Base-by-base conservation (phyloP, 1,140 invertebrate species). In the Megalopta genalis region DNA sequence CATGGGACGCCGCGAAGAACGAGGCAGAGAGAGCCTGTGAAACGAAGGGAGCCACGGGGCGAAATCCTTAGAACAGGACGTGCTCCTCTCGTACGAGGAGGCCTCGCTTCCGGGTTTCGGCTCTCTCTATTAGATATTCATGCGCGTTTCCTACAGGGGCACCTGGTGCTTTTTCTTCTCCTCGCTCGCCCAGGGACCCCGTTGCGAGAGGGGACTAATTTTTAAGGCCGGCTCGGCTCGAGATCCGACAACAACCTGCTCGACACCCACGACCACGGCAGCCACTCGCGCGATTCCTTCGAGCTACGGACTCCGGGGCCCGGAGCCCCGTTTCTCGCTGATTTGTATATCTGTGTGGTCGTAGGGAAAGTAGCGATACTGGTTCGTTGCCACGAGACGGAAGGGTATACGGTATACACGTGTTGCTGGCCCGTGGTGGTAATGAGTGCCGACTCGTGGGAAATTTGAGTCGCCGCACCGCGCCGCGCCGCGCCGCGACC, bases 31-130 rank as follows among this genome's bases (percentile, higher is more conserved):
- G 76, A 73, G 76, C 71, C 80, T 80, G 84, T 81, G 85, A 84
- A 88, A 80, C 82, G 54, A 82, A 80, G 82, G 87, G 84, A 80
- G 68, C 66, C 64, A 81, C 79, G 84, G 84, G 75, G 83, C 81
- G 77, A 87, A 82, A 88, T 90, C 88, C 88, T 90, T 86, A 84
- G 87, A 88, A 90, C 90, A 91, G 90, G 90, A 91, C 90, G 90
- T 86, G 81, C 77, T 85, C 83, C 81, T 81, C 84, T 85, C 83
- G 81, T 77, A 71, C 84, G 83, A 86, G 84, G 81, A 89, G 81
- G 78, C 78, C 85, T 80, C 77, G 83, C 88, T 92, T 92, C 91
- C 91, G 91, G 91, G 90, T 92, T 46, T 88, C 81, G 75, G 80
- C 83, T 80, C 76, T 80, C 76, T 86, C 84, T 87, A 87, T 88